Evolutionary conservation across 1,140 invertebrate genomes (phyloP), one percentile per base, ranked within the genome.

Genomic region (Drosophila pallidifrons): DNA sequence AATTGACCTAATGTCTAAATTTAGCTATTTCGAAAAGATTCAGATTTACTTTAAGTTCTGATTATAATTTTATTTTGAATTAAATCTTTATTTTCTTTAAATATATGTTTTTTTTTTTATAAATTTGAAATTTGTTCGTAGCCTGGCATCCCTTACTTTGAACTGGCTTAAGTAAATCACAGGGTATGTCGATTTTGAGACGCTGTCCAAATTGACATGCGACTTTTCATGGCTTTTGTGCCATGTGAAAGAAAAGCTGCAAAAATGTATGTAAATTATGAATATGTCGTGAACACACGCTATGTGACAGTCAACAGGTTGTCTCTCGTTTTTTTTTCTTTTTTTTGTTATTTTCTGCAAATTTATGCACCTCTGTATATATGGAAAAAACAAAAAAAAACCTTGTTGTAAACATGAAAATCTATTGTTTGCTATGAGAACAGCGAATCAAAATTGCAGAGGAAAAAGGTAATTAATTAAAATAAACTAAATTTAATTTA

Each of bases 241-340:
- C 32, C 47, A 54, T 54, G 46, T 5, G 25, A 54, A 70, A 41
- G 35, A 70, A 51, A 52, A 28, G 47, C 10, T 28, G 38, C 11
- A 64, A 63, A 63, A 35, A 70, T 70, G 41, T 46, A 70, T 70
- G 59, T 47, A 55, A 64, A 70, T 70, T 46, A 49, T 16, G 38
- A 64, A 55, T 38, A 25, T 35, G 58, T 41, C 51, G 67, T 45
- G 59, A 63, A 70, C 15, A 45, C 25, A 11, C 46, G 38, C 15
- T 28, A 35, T 25, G 25, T 38, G 35, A 38, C 35, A 61, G 30
- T 61, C 67, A 61, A 69, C 58, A 52, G 47, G 67, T 54, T 70
- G 59, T 70, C 65, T 32, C 6, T 32, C 30, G 2, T 5, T 15
- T 20, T 20, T 20, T 20, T 16, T 16, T 16, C 1, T 16, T 16